phyloP scores from a whole-genome alignment of 2,797 vertebrate species.

The Odontamblyopus rebecca region DNA sequence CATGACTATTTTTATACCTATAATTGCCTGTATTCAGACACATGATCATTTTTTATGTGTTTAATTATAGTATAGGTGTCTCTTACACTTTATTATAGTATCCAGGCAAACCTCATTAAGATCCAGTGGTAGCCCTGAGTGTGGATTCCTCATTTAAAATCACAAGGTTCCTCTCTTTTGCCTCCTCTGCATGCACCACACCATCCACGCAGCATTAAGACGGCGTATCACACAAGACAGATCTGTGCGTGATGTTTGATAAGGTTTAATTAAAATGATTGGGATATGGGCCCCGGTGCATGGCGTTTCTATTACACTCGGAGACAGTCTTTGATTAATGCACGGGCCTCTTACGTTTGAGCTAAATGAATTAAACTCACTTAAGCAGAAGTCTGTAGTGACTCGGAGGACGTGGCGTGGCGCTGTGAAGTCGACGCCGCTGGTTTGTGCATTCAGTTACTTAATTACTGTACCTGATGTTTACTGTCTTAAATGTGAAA shows the following conservation, averaged over 20 bases:
- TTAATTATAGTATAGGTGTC: neutral
- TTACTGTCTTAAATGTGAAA: too few relatives aligned
- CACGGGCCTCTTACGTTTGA: neutral
- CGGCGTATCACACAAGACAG: neutral
- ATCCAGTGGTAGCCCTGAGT: neutral
- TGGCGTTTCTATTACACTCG: slow-evolving; percentile 15
- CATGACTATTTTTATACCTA: neutral
- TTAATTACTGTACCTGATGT: too few relatives aligned
- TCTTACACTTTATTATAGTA: neutral
- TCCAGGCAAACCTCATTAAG: neutral
- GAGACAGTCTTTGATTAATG: slow-evolving; percentile 11
- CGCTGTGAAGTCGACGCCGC: neutral
- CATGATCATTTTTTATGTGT: neutral
- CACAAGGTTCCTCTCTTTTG: neutral
- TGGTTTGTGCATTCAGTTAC: neutral
- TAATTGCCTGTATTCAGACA: neutral
- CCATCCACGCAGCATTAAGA: neutral
- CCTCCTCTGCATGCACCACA: neutral
- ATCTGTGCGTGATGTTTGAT: slow-evolving; percentile 5
- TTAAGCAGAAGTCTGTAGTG: neutral
- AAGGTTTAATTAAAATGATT: slow-evolving; percentile 15
- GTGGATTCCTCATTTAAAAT: neutral
- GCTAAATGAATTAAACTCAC: slow-evolving; percentile 9
- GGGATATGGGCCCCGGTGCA: neutral
- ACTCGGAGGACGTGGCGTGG: neutral